Percentiles rank a stretch among this genome's conserved stretches.
These are phyloP conservation scores for Brachionus sp. DNA, from an alignment of 1,140 invertebrate species.

Conservation along the genomic window DNA sequence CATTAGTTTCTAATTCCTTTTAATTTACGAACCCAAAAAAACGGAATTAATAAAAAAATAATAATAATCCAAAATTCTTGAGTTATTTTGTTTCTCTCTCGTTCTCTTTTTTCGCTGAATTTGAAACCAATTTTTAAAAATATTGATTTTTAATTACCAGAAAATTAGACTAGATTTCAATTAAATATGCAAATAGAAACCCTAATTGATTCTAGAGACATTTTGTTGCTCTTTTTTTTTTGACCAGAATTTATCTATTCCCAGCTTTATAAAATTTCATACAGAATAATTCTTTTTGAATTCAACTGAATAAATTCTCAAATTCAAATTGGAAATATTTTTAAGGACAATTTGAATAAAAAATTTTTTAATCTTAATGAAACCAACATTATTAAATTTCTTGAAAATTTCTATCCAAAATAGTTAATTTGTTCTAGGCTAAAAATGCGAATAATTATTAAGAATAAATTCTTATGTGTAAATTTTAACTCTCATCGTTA, in stretches of 20 bases:
- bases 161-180: background rate
- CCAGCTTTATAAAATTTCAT: background rate
- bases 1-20: conserved; percentile 3
- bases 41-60: background rate
- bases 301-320: background rate
- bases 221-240: background rate
- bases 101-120: background rate
- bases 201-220: background rate
- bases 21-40: background rate
- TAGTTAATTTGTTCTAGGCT: background rate
- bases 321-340: background rate
- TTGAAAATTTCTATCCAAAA: background rate
- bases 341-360: background rate
- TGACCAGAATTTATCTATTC: background rate
- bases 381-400: background rate
- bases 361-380: background rate
- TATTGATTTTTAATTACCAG: conserved; percentile 2
- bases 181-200: conserved; percentile 4
- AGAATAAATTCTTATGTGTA: background rate
- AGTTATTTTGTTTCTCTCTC: background rate
- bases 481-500: background rate
- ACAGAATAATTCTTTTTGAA: background rate
- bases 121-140: background rate
- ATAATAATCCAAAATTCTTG: background rate
- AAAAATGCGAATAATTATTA: background rate